Conservation (phyloP, 2,113 vertebrate species). For the Serilophus lunatus region DNA sequence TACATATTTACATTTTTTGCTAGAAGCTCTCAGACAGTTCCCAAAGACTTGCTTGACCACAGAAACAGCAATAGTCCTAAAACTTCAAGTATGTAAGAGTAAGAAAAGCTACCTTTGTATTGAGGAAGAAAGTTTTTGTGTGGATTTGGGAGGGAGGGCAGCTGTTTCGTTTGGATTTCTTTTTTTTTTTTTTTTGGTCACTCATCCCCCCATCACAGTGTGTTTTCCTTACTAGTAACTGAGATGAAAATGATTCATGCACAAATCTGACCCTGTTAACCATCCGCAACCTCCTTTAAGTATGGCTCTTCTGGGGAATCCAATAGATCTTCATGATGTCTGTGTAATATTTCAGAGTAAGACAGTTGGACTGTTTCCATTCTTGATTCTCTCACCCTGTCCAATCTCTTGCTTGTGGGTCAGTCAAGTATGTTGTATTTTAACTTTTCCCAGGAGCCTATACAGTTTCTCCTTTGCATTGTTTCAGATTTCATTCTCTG, state of each 20-base stretch:
- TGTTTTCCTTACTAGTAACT: background rate
- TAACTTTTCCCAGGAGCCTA: background rate
- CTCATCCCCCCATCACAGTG: no score
- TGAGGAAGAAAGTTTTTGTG: background rate
- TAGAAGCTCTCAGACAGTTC: background rate
- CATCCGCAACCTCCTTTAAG: background rate
- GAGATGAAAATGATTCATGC: constrained; percentile 6
- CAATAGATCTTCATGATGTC: background rate
- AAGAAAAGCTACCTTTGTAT: background rate
- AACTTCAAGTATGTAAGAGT: background rate
- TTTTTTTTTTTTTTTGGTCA: fast-evolving
- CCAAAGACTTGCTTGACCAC: background rate
- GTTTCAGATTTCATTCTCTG: background rate
- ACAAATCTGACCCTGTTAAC: background rate
- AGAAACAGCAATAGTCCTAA: background rate
- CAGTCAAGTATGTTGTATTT: background rate
- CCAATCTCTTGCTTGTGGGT: background rate
- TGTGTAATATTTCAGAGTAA: background rate
- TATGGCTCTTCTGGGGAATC: background rate
- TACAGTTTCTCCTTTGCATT: background rate
- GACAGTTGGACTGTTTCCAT: constrained; percentile 7
- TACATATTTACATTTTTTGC: background rate
- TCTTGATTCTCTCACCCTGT: background rate
- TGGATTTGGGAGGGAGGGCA: fast-evolving
- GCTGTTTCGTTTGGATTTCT: background rate